Evolutionary conservation across 1,140 invertebrate genomes (phyloP).

Genomic region (Bombus sylvicola): DNA sequence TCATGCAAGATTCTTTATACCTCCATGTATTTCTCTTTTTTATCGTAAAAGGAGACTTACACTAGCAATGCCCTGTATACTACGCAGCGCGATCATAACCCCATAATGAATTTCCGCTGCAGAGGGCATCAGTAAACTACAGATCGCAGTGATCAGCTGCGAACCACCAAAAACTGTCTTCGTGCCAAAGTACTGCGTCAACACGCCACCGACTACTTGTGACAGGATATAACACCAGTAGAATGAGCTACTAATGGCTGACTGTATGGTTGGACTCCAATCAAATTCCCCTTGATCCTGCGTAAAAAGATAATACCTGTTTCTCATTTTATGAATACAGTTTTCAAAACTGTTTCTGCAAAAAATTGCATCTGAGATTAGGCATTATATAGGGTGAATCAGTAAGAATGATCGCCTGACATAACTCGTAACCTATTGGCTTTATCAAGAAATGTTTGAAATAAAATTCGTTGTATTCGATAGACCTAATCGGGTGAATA

Average conservation of each 20-base stretch:
- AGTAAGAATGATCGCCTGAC: no score
- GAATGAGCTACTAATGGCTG: slow-evolving; percentile 87
- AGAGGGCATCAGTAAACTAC: slow-evolving; percentile 86
- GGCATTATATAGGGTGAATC: no score
- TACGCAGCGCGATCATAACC: slow-evolving; percentile 85
- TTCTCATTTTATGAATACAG: neutral
- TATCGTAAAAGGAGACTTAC: slow-evolving; percentile 29
- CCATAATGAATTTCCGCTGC: slow-evolving; percentile 86
- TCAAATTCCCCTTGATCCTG: slow-evolving; percentile 84
- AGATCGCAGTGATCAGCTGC: slow-evolving; percentile 87
- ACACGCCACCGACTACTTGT: slow-evolving; percentile 87
- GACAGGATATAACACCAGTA: slow-evolving; percentile 90
- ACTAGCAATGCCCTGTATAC: slow-evolving; percentile 70
- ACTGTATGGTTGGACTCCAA: slow-evolving; percentile 85
- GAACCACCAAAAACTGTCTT: slow-evolving; percentile 90
- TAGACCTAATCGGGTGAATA: no score
- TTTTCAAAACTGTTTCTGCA: neutral
- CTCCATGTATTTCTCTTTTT: no score
- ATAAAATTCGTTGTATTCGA: no score
- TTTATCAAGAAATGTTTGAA: no score
- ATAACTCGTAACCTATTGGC: no score
- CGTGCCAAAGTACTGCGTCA: slow-evolving; percentile 91
- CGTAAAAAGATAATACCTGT: slow-evolving; percentile 1
- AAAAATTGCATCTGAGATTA: no score
- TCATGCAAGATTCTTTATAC: no score